Conservation (phyloP, 2,797 vertebrate species). For the Sphenodon punctatus region DNA sequence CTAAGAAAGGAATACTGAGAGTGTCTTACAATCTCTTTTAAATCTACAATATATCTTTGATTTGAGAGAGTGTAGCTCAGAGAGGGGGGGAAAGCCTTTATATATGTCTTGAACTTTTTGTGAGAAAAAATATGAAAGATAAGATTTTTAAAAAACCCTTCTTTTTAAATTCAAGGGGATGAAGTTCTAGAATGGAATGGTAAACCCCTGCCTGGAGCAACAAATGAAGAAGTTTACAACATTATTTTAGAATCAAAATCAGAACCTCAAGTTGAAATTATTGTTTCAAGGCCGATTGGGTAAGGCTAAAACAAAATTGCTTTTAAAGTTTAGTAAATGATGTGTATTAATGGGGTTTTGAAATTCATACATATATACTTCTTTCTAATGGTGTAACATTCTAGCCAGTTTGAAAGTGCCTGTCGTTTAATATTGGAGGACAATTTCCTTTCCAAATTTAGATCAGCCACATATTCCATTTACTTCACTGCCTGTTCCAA, state of each 20-base stretch:
- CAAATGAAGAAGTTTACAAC: conserved; percentile 99
- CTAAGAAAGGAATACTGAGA: background rate
- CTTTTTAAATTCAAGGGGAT: conserved; percentile 87
- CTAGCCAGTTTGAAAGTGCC: background rate
- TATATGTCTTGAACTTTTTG: conserved; percentile 58
- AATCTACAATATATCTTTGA: background rate
- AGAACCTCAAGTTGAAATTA: conserved; percentile 98
- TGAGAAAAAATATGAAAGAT: conserved; percentile 18
- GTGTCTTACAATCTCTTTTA: background rate
- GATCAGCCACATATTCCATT: background rate
- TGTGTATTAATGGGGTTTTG: conserved; percentile 53
- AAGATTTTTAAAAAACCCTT: conserved; percentile 69
- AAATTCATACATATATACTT: conserved; percentile 14
- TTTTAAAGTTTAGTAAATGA: conserved; percentile 64
- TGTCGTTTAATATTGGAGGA: background rate
- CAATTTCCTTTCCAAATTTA: background rate
- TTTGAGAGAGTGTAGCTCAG: conserved; percentile 18
- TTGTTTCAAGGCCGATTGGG: conserved; percentile 98
- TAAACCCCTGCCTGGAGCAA: conserved; percentile 95
- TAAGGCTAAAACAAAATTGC: conserved; percentile 79
- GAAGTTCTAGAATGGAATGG: conserved; percentile 98
- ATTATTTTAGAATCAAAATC: conserved; percentile 99
- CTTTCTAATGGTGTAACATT: background rate
- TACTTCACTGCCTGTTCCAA: background rate
- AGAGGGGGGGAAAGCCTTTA: conserved; percentile 35